Conservation (phyloP, 2,113 vertebrate genomes). For the Ranitomeya variabilis region DNA sequence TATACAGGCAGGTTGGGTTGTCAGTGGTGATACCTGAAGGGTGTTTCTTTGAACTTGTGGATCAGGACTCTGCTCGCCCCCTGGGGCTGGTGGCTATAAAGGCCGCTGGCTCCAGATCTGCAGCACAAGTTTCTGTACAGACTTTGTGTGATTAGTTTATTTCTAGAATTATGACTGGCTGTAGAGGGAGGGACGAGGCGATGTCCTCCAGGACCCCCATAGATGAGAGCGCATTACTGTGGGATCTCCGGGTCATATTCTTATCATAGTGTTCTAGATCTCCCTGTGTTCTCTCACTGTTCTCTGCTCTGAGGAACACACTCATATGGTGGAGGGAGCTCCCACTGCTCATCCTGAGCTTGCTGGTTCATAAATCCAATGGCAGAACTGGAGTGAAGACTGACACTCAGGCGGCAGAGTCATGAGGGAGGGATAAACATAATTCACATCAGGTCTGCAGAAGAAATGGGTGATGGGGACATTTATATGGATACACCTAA, state of each 20-base stretch:
- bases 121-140: not conserved
- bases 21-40: not conserved
- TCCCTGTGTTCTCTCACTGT: no score
- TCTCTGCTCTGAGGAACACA: no score
- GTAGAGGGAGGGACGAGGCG: not conserved
- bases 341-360: no score
- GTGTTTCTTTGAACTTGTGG: constrained; percentile 9
- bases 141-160: not conserved
- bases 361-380: no score
- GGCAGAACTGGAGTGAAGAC: not conserved
- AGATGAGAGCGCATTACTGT: not conserved
- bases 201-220: not conserved
- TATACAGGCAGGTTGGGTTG: not conserved
- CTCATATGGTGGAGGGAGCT: no score
- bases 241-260: not conserved
- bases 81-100: not conserved
- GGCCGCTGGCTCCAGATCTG: not conserved
- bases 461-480: no score
- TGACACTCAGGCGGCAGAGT: not conserved
- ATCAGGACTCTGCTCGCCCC: not conserved
- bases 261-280: no score
- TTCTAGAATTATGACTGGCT: not conserved
- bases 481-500: no score
- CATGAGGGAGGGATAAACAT: no score
- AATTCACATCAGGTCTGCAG: no score